Base-by-base conservation (phyloP, 2,888 invertebrate genomes). In the Sphaerophoria rueppellii region DNA sequence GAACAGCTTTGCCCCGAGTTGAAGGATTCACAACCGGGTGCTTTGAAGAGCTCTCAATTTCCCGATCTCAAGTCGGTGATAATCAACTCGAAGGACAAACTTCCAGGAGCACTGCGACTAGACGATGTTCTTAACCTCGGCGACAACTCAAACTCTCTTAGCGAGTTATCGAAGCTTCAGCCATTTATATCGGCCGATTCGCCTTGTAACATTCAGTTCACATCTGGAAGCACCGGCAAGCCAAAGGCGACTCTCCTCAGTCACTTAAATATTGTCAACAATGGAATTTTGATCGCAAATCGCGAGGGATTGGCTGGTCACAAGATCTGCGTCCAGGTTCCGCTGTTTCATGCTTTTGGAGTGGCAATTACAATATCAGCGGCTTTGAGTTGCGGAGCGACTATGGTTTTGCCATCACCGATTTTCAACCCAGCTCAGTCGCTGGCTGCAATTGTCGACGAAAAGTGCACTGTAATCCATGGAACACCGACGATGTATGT, bases 401-500 rank as follows among this genome's bases (percentile, higher is more conserved):
- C 95, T 0, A 70, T 94, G 32, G 93, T 96, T 0, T 87, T 95
- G 3, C 95, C 95, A 0, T 90, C 93, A 0, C 91, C 92, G 0
- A 91, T 89, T 0, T 96, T 94, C 88, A 94, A 95, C 89, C 93
- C 96, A 0, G 92, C 93, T 16, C 93, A 93, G 48, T 93, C 95
- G 0, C 90, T 97, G 2, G 91, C 94, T 63, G 94, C 95, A 0
- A 93, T 96, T 5, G 91, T 93, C 34, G 91, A 93, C 32, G 95
- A 97, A 91, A 94, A 94, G 94, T 96, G 96, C 89, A 94, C 94
- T 0, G 91, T 94, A 0, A 90, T 95, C 37, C 95, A 95, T 89
- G 97, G 97, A 48, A 96, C 97, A 0, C 97, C 97, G 6, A 97
- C 97, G 3, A 97, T 97, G 97, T 96, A 96, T 90, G 94, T 96